Evolutionary conservation across 2,888 invertebrate species (phyloP), one percentile per base, ranked within the genome.

Genomic region (Ormyrus thymus): DNA sequence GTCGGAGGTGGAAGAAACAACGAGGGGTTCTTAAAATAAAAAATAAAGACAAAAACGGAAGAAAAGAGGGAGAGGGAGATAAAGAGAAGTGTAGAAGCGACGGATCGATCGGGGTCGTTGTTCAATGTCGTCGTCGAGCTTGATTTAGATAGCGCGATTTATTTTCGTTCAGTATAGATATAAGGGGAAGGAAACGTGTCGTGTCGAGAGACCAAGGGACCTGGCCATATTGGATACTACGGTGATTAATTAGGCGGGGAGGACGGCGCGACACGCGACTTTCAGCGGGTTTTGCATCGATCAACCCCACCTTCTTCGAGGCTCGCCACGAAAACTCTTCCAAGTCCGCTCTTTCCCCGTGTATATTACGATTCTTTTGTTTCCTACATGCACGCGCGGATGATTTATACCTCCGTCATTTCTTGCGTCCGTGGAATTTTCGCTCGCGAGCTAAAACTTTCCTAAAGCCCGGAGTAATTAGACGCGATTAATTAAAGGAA

Each of bases 131-230:
- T 81, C 82, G 74, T 80, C 64, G 82, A 82, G 83, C 83, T 83
- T 85, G 85, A 85, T 85, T 85, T 84, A 84, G 84, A 83, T 85
- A 84, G 83, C 82, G 83, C 84, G 83, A 85, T 84, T 81, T 84
- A 85, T 84, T 85, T 84, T 85, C 81, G 82, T 83, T 83, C 78
- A 80, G 79, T 74, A 74, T 78, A 81, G 75, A 79, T 82, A 82
- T 78, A 81, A 81, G 77, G 76, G 72, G 65, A 71, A 66, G 71
- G 71, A 80, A 80, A 82, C 72, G 78, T 78, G 77, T 80, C 74
- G 77, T 78, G 79, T 81, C 73, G 79, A 70, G 76, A 78, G 72
- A 79, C 76, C 78, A 76, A 81, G 80, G 76, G 77, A 70, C 74
- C 84, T 83, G 83, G 83, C 82, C 81, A 81, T 83, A 84, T 84